Conservation (phyloP, 2,888 invertebrate species). For the Archips xylosteana region DNA sequence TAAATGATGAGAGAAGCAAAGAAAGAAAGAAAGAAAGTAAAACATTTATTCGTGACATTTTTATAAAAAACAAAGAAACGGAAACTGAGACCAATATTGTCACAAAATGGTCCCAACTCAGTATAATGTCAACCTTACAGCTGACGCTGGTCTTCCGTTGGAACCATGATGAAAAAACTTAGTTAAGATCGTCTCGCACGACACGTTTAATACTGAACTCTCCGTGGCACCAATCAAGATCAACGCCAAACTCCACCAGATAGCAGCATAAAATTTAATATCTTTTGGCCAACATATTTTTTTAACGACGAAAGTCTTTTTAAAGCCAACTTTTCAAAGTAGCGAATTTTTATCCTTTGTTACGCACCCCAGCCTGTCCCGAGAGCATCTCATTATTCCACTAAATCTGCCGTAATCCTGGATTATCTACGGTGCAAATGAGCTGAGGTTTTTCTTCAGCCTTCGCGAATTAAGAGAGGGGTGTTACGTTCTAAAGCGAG, state of each 20-base stretch:
- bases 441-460: constrained; percentile 21
- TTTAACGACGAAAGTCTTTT: constrained; percentile 14
- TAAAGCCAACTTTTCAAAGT: constrained; percentile 10
- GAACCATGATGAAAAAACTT: no score
- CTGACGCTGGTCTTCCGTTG: no score
- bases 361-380: constrained; percentile 13
- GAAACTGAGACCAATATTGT: no score
- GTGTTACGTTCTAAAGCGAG: constrained; percentile 4
- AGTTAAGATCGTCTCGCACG: no score
- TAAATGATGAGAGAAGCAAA: no score
- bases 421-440: constrained; percentile 19
- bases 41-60: no score
- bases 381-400: constrained; percentile 15
- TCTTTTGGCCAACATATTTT: background rate
- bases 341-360: constrained; percentile 5
- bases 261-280: background rate
- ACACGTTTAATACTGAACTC: no score
- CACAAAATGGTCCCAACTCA: no score
- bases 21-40: no score
- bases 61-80: no score
- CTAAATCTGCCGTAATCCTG: constrained; percentile 18
- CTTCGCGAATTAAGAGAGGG: constrained; percentile 5
- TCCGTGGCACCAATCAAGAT: background rate
- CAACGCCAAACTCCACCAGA: background rate
- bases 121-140: no score